Evolutionary conservation across 2,888 invertebrate species (phyloP).

Genomic region (Melieria omissa): DNA sequence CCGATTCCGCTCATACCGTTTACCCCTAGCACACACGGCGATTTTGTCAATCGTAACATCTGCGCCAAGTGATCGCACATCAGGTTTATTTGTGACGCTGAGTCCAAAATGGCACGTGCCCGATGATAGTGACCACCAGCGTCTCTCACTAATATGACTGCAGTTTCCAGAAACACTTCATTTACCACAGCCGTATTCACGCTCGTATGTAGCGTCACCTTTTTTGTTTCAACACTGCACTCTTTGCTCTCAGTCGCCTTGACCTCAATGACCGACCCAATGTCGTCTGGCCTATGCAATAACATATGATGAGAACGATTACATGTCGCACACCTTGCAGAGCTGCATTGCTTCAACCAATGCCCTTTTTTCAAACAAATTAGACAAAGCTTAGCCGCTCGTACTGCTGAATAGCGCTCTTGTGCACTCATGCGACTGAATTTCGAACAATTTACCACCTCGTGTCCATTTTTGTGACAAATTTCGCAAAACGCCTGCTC

Average conservation of each 20-base stretch:
- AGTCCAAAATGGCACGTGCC: conserved; percentile 34
- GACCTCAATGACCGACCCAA: neutral
- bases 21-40: conserved; percentile 15
- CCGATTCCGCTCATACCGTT: conserved; percentile 15
- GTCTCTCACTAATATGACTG: conserved; percentile 21
- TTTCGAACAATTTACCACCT: conserved; percentile 16
- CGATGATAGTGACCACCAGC: conserved; percentile 26
- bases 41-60: conserved; percentile 21
- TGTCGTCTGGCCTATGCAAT: neutral
- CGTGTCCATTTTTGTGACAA: conserved; percentile 24
- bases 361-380: conserved; percentile 23
- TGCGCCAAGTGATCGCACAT: conserved; percentile 34
- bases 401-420: conserved; percentile 17
- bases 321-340: conserved; percentile 15
- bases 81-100: conserved; percentile 35
- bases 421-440: conserved; percentile 14
- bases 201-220: neutral
- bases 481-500: conserved; percentile 18
- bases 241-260: neutral
- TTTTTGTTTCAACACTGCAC: neutral
- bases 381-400: conserved; percentile 21
- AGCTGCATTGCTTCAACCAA: neutral
- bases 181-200: neutral
- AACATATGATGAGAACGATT: conserved; percentile 15
- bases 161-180: conserved; percentile 34